Percentiles rank a stretch among this genome's conserved stretches.
Evolutionary conservation across 2,888 invertebrate species (phyloP).

Genomic region (Tenodera sinensis): DNA sequence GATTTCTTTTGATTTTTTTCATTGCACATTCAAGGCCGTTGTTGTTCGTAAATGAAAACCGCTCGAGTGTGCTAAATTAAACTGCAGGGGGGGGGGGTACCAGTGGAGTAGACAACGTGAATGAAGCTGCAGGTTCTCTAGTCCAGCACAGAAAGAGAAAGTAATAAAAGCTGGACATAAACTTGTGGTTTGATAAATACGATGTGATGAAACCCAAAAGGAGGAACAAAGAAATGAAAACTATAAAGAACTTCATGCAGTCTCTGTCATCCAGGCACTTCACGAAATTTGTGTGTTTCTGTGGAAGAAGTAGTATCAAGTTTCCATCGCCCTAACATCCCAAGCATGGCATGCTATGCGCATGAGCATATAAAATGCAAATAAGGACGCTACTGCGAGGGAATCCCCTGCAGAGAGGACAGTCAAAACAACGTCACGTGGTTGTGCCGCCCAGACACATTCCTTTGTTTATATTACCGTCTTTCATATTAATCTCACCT

Average conservation of each 20-base stretch:
- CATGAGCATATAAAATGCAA: background rate
- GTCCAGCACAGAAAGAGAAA: background rate
- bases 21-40: too few relatives aligned
- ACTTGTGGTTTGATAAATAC: background rate
- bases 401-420: background rate
- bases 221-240: background rate
- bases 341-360: background rate
- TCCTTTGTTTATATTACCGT: background rate
- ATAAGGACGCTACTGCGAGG: background rate
- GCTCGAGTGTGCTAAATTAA: too few relatives aligned
- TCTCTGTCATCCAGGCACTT: background rate
- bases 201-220: background rate
- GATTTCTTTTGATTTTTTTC: too few relatives aligned
- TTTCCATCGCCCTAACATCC: background rate
- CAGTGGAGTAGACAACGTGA: too few relatives aligned
- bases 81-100: too few relatives aligned
- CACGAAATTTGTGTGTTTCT: background rate
- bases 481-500: background rate
- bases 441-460: background rate
- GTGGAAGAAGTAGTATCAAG: background rate
- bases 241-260: background rate
- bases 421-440: background rate
- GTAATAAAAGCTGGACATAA: background rate
- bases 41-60: too few relatives aligned
- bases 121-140: too few relatives aligned